Base-by-base conservation (phyloP, 2,888 invertebrate genomes). In the Cataglyphis cursor region DNA sequence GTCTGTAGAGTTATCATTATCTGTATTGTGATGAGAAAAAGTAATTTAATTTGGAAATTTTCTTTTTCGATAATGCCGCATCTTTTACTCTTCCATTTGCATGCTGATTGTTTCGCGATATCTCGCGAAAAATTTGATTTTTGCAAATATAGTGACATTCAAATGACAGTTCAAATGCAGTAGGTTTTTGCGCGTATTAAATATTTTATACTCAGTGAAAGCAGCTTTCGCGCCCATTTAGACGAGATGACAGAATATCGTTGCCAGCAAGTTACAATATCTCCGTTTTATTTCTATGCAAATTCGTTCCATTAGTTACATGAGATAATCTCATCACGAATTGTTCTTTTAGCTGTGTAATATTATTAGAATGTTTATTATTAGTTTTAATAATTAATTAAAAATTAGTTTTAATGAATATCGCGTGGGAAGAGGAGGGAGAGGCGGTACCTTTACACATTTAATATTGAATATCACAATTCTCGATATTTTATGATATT, bases 291-390 rank as follows among this genome's bases (percentile, higher is more conserved):
- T 61, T 82, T 62, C 41, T 24, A 72, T n/a, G 61, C 73, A n/a
- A 57, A 62, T 59, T 72, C 65, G 41, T 81, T 82, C 62, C 61
- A 68, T 82, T 64, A 62, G 54, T 41, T 76, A 1, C 41, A 48
- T 24, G 15, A 57, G 28, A 66, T 66, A 10, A 57, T 57, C 54
- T 66, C 41, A n/a, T 54, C 28, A 38, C 41, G 41, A 66, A 76
- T n/a, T n/a, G 15, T 65, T 65, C 9, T 24, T 65, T 4, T 24
- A 24, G 38, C 28, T 54, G 21, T 51, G 51, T 44, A 35, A 35
- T 44, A 48, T 48, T 48, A 51, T 51, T 51, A 38, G 24, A 65
- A 54, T 54, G 18, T n/a, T 65, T 54, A 38, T 65, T 76, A 54
- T 76, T 64, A 75, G 24, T 54, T 76, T 54, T 54, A 75, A 64